phyloP scores from a whole-genome alignment of 2,797 vertebrate genomes.

The Pseudocheirus occidentalis region DNA sequence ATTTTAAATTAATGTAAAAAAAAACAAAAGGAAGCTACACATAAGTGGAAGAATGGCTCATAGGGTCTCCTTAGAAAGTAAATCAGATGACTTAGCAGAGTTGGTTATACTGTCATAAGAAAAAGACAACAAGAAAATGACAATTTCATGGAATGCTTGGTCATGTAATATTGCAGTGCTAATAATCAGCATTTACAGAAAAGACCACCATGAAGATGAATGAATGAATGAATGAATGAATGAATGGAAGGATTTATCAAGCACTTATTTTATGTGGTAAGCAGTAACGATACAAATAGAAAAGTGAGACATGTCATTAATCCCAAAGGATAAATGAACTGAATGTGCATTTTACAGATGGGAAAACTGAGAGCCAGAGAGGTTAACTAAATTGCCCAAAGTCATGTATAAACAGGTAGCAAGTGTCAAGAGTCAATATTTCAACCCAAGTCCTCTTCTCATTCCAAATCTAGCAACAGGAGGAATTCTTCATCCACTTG shows the following conservation, averaged over 20 bases:
- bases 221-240: not conserved
- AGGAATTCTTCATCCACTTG: not conserved
- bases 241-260: not conserved
- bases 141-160: not conserved
- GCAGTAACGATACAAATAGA: not conserved
- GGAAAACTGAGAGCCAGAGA: not conserved
- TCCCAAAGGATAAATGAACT: not conserved
- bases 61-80: not conserved
- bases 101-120: not conserved
- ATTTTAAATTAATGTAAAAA: not conserved
- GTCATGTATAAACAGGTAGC: not conserved
- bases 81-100: not conserved
- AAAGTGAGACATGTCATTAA: not conserved
- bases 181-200: not conserved
- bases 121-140: not conserved
- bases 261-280: not conserved
- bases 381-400: not conserved
- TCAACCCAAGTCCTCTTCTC: not conserved
- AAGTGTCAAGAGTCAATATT: not conserved
- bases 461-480: not conserved
- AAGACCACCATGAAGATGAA: not conserved
- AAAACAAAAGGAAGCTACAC: not conserved
- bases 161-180: not conserved
- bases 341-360: not conserved
- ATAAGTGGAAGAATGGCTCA: not conserved